Conservation (phyloP, 2,888 invertebrate genomes). For the Drosophila meridionalis region DNA sequence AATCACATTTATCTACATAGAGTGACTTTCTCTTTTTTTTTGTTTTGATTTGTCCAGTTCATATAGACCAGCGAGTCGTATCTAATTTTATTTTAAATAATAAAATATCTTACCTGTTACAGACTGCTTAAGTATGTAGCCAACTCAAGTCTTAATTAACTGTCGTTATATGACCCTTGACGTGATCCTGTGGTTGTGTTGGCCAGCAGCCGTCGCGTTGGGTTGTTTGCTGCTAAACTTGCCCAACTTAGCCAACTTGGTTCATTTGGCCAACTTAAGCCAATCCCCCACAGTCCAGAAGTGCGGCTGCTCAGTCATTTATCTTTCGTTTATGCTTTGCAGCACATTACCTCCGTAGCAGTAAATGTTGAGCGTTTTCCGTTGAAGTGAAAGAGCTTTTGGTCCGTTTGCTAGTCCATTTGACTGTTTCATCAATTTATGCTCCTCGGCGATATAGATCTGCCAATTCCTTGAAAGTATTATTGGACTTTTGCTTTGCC, state of each 20-base stretch:
- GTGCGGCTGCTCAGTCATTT: conserved; percentile 28
- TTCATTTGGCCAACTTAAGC: conserved; percentile 19
- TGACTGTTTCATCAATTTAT: conserved; percentile 57
- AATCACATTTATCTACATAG: not conserved
- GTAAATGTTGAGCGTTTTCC: conserved; percentile 33
- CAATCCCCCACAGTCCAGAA: conserved; percentile 19
- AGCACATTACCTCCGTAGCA: conserved; percentile 38
- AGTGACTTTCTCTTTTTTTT: not conserved
- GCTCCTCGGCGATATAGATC: conserved; percentile 48
- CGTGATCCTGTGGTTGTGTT: conserved; percentile 27
- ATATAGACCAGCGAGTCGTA: not conserved
- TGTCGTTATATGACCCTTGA: conserved; percentile 34
- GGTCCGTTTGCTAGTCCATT: conserved; percentile 56
- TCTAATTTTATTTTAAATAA: not conserved
- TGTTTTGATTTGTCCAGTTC: conserved; percentile 17
- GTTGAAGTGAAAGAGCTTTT: conserved; percentile 28
- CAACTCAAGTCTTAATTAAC: conserved; percentile 55
- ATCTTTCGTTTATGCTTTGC: conserved; percentile 43
- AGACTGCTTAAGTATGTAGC: conserved; percentile 8
- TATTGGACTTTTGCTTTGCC: conserved; percentile 18
- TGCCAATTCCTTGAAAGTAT: conserved; percentile 30
- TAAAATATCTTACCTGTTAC: not conserved
- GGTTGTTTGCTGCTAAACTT: conserved; percentile 16
- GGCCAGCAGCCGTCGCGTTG: conserved; percentile 27
- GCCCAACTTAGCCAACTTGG: conserved; percentile 1